These are phyloP conservation scores for Pinna nobilis DNA, from an alignment of 1,140 invertebrate genomes.

Conservation along the genomic window DNA sequence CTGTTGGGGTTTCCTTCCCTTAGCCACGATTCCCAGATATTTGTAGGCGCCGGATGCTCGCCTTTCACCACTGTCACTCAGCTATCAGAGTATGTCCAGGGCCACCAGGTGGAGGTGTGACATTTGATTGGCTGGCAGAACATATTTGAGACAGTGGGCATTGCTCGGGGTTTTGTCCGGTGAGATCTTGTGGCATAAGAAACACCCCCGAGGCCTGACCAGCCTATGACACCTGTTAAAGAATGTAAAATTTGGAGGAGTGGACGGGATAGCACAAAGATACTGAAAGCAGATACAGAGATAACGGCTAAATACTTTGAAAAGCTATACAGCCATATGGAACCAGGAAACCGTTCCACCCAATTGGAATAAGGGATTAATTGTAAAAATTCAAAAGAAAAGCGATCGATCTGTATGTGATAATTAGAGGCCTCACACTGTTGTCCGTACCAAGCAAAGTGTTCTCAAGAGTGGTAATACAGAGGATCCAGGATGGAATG, in stretches of 20 bases:
- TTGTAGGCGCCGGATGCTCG: slow-evolving; percentile 19
- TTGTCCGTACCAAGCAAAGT: background rate
- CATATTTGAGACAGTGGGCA: slow-evolving; percentile 19
- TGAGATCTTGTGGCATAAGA: slow-evolving; percentile 15
- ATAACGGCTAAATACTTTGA: slow-evolving; percentile 19
- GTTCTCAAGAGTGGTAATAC: slow-evolving; percentile 4
- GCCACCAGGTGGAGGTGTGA: slow-evolving; percentile 16
- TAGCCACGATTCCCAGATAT: slow-evolving; percentile 15
- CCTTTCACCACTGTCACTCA: slow-evolving; percentile 22
- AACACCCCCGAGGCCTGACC: slow-evolving; percentile 6
- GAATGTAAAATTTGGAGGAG: slow-evolving; percentile 22
- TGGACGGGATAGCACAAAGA: slow-evolving; percentile 15
- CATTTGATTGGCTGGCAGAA: slow-evolving; percentile 21
- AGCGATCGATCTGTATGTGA: slow-evolving; percentile 4
- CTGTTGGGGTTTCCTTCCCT: slow-evolving; percentile 21
- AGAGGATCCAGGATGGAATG: slow-evolving; percentile 18
- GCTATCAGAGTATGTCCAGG: slow-evolving; percentile 11
- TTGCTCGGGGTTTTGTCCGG: slow-evolving; percentile 13
- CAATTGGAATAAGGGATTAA: slow-evolving; percentile 16
- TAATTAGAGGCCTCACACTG: slow-evolving; percentile 17
- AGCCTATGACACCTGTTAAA: slow-evolving; percentile 4
- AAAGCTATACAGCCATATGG: slow-evolving; percentile 14
- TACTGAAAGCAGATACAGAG: slow-evolving; percentile 18
- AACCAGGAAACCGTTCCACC: slow-evolving; percentile 22
- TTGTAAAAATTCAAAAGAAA: slow-evolving; percentile 21